These are phyloP conservation scores for Sternotherus odoratus DNA, from an alignment of 2,797 vertebrate species.

Conservation along the genomic window DNA sequence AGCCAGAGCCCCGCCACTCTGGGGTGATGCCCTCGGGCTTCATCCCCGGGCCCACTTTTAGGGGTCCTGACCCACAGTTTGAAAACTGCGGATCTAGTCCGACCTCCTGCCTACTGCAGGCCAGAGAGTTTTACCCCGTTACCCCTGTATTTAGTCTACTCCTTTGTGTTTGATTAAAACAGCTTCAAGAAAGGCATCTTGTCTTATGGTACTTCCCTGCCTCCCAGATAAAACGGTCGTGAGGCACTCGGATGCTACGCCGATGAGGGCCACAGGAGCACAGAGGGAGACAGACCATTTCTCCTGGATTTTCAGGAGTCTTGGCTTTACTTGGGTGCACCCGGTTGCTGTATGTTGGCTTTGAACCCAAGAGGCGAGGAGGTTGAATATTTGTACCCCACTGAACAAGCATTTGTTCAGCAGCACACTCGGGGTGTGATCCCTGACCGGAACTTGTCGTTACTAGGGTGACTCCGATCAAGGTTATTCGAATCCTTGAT, in stretches of 20 bases:
- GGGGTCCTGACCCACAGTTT: no score
- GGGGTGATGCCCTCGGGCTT: no score
- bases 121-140: not conserved
- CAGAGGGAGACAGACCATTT: not conserved
- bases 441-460: not conserved
- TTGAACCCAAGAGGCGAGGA: not conserved
- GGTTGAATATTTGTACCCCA: not conserved
- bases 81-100: no score
- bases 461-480: not conserved
- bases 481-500: conserved; percentile 20
- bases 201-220: not conserved
- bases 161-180: not conserved
- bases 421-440: not conserved
- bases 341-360: not conserved
- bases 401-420: not conserved
- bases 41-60: no score
- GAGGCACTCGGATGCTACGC: not conserved
- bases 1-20: rapidly evolving
- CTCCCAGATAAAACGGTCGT: not conserved
- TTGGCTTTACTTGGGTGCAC: not conserved
- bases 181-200: not conserved
- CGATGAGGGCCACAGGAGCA: rapidly evolving
- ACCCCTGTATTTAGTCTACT: not conserved
- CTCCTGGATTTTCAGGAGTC: not conserved
- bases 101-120: not conserved